Percentiles rank a stretch among this genome's conserved stretches.
Evolutionary conservation across 2,888 invertebrate species (phyloP).

Genomic region (Fragum sueziense): DNA sequence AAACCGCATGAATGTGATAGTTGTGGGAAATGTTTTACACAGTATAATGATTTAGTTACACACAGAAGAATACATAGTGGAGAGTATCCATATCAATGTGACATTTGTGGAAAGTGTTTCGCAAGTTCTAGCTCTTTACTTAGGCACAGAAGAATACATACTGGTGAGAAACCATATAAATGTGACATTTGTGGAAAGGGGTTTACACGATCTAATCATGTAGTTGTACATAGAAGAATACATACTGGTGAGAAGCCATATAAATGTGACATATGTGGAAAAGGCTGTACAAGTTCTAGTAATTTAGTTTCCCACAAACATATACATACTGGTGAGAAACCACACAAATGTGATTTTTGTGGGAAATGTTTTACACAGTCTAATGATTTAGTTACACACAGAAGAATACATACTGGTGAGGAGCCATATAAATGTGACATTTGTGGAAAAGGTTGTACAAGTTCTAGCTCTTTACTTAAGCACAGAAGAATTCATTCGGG

Average conservation of each 20-base stretch:
- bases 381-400: not conserved
- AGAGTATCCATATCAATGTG: too few species aligned
- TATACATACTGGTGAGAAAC: not conserved
- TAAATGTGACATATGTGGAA: not conserved
- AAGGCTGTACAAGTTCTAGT: not conserved
- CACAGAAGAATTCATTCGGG: too few species aligned
- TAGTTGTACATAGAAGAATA: not conserved
- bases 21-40: not conserved
- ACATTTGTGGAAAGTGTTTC: too few species aligned
- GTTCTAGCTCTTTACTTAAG: too few species aligned
- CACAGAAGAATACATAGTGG: conserved; percentile 1
- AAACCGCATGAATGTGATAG: conserved; percentile 8
- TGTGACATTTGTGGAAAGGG: too few species aligned
- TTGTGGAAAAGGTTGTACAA: too few species aligned
- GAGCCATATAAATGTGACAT: too few species aligned
- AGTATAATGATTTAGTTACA: not conserved
- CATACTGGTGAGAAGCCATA: not conserved
- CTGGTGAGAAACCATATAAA: too few species aligned
- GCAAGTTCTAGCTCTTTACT: too few species aligned
- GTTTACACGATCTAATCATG: too few species aligned
- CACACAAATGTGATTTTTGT: conserved; percentile 4
- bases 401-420: not conserved
- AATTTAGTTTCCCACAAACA: not conserved
- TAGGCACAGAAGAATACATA: too few species aligned
- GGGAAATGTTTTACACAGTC: not conserved